Evolutionary conservation across 2,113 vertebrate genomes (phyloP).

Genomic region (Otus sunia): DNA sequence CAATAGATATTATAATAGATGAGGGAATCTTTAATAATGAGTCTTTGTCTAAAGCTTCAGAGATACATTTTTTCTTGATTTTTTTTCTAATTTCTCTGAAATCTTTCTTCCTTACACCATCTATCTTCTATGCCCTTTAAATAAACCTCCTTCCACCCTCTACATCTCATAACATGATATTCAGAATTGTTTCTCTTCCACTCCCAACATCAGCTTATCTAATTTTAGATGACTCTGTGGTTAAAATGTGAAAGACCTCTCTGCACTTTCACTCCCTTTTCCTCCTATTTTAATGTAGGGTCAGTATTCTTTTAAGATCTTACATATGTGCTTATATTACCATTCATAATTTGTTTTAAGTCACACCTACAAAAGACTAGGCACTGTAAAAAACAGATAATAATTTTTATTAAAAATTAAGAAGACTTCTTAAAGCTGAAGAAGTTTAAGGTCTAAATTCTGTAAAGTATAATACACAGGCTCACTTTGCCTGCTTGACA

Average conservation of each 20-base stretch:
- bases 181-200: neutral
- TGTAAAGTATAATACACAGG: neutral
- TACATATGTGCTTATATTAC: neutral
- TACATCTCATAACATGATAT: neutral
- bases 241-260: neutral
- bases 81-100: neutral
- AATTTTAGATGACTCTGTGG: neutral
- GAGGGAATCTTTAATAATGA: neutral
- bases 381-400: neutral
- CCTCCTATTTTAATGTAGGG: neutral
- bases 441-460: neutral
- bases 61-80: neutral
- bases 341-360: neutral
- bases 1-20: neutral
- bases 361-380: neutral
- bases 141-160: neutral
- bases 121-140: neutral
- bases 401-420: neutral
- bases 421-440: neutral
- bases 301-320: neutral
- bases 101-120: neutral
- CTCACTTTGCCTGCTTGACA: neutral
- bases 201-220: fast-evolving
- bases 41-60: neutral
- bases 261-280: neutral